Evolutionary conservation across 2,797 vertebrate species (phyloP).

Genomic region (Potorous gilbertii): DNA sequence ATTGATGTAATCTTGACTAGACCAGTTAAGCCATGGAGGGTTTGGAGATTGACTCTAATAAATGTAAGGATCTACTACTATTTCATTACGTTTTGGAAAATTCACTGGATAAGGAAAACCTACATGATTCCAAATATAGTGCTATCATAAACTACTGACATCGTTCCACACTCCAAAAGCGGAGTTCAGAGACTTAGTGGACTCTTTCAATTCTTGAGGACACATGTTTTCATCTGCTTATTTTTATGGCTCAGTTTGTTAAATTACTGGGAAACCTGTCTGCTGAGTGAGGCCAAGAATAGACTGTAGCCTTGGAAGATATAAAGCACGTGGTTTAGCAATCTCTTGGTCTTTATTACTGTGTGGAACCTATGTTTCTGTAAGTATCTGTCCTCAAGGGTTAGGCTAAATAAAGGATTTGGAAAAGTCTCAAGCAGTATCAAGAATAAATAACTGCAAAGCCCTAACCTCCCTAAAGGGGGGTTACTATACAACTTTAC

Average conservation of each 20-base stretch:
- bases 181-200: background rate
- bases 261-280: background rate
- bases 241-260: background rate
- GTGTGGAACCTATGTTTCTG: background rate
- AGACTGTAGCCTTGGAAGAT: background rate
- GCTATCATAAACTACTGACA: background rate
- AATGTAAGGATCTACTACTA: background rate
- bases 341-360: background rate
- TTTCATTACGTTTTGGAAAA: background rate
- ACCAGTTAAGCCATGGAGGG: background rate
- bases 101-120: background rate
- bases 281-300: background rate
- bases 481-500: background rate
- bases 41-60: background rate
- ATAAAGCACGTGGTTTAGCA: background rate
- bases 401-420: background rate
- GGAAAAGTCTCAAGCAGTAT: background rate
- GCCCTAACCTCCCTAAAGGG: background rate
- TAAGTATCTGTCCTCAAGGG: background rate
- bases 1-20: background rate
- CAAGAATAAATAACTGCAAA: background rate
- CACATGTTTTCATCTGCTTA: background rate
- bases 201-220: background rate
- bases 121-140: background rate
- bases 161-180: background rate